A percentile compares a stretch with the other conserved stretches of the same genome.
Conservation (phyloP, 1,140 invertebrate genomes). For the Varroa destructor region DNA sequence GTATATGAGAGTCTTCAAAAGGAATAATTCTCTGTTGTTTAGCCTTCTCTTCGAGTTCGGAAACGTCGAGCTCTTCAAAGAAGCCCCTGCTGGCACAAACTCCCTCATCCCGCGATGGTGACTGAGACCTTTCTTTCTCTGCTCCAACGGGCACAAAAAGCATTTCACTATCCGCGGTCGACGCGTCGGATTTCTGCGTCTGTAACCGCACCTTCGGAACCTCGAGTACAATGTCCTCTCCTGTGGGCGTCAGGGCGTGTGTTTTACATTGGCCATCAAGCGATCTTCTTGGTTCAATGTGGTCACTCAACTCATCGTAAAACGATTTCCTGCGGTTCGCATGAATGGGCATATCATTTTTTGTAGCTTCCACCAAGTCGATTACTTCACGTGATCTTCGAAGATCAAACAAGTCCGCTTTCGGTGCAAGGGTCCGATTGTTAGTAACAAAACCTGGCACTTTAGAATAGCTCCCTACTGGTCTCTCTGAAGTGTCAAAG, state of each 20-base stretch:
- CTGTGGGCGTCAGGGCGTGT: constrained; percentile 2
- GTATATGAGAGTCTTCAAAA: background rate
- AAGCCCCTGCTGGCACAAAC: background rate
- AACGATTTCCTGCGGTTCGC: constrained; percentile 4
- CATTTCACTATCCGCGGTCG: constrained; percentile 18
- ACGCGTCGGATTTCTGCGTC: constrained; percentile 17
- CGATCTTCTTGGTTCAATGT: background rate
- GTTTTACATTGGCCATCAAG: constrained; percentile 18
- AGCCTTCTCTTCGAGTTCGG: constrained; percentile 19
- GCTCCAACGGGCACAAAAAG: constrained; percentile 2
- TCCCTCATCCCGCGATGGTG: constrained; percentile 8
- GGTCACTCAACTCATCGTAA: constrained; percentile 24
- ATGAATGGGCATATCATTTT: background rate
- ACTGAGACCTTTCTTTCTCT: background rate
- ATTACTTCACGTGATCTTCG: constrained; percentile 12
- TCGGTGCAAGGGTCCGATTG: background rate
- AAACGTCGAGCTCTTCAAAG: constrained; percentile 14
- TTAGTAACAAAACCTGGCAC: too few species aligned
- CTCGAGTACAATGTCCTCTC: background rate
- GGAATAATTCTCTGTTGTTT: constrained; percentile 16
- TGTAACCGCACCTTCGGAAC: constrained; percentile 6
- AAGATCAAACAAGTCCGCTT: constrained; percentile 3
- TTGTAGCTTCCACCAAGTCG: constrained; percentile 13
- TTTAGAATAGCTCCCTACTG: too few species aligned
- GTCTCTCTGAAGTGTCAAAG: too few species aligned